Conservation (phyloP, 2,113 vertebrate genomes). For the Tichodroma muraria region DNA sequence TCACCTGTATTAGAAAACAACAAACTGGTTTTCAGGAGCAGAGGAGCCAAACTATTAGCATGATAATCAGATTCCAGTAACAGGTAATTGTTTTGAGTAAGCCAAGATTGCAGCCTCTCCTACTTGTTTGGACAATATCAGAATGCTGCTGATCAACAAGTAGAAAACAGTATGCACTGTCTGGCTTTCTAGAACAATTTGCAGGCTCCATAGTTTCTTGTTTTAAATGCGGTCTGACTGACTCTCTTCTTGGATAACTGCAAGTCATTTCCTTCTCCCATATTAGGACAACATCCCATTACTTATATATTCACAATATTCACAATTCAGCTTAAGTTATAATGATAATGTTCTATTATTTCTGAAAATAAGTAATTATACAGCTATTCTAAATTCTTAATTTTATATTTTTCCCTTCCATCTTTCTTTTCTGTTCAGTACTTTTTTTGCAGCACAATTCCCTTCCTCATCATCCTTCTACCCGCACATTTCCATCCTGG, state of each 20-base stretch:
- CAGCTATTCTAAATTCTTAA: neutral
- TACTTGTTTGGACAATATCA: slow-evolving; percentile 52
- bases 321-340: neutral
- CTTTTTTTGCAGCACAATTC: neutral
- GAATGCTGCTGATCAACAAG: slow-evolving; percentile 56
- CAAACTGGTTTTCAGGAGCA: slow-evolving; percentile 35
- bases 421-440: neutral
- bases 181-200: slow-evolving; percentile 1
- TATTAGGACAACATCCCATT: neutral
- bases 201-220: neutral
- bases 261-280: neutral
- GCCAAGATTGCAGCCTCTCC: slow-evolving; percentile 36
- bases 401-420: neutral
- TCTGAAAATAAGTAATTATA: neutral
- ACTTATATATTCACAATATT: neutral
- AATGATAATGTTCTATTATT: neutral
- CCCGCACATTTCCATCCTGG: neutral
- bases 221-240: neutral
- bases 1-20: slow-evolving; percentile 12
- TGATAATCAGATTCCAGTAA: slow-evolving; percentile 50
- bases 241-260: neutral
- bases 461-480: neutral
- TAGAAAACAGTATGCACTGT: neutral
- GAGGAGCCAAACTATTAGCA: slow-evolving; percentile 23
- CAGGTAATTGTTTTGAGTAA: slow-evolving; percentile 40